Percentiles rank a stretch among this genome's conserved stretches.
phyloP scores from a whole-genome alignment of 2,113 vertebrate genomes.

The Leptodactylus fuscus region DNA sequence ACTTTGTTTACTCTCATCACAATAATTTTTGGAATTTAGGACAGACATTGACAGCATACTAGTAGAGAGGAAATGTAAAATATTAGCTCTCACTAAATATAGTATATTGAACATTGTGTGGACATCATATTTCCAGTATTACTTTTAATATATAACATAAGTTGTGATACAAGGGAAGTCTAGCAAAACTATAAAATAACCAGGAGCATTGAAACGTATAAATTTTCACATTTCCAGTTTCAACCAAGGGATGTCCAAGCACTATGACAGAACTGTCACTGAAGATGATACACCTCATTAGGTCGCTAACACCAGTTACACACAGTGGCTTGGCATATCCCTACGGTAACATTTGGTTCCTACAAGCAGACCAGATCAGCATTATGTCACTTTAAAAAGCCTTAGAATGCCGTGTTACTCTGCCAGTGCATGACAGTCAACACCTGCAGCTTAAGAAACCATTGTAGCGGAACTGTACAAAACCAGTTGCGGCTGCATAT shows the following conservation, averaged over 20 bases:
- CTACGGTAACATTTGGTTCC: slow-evolving; percentile 57
- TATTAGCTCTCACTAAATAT: background rate
- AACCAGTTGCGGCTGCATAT: slow-evolving; percentile 43
- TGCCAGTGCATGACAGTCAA: slow-evolving; percentile 59
- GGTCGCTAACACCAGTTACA: slow-evolving; percentile 46
- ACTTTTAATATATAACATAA: background rate
- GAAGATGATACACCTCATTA: slow-evolving; percentile 51
- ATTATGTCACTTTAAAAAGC: slow-evolving; percentile 48
- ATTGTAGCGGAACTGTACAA: slow-evolving; percentile 50
- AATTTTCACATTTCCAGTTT: slow-evolving; percentile 7
- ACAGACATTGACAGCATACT: background rate
- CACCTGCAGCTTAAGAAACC: slow-evolving; percentile 57
- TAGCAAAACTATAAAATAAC: background rate
- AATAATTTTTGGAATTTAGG: background rate
- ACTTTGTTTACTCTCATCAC: too few relatives aligned
- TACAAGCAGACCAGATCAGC: slow-evolving; percentile 49
- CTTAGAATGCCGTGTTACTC: slow-evolving; percentile 31
- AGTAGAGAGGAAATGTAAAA: background rate
- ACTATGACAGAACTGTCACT: slow-evolving; percentile 56
- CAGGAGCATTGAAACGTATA: slow-evolving; percentile 24
- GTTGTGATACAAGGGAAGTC: background rate
- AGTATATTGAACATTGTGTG: background rate
- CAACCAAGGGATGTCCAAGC: slow-evolving; percentile 29
- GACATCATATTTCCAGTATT: background rate
- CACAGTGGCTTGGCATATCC: slow-evolving; percentile 52